Evolutionary conservation across 2,113 vertebrate species (phyloP), one percentile per base, ranked within the genome.

Genomic region (Nematolebias whitei): DNA sequence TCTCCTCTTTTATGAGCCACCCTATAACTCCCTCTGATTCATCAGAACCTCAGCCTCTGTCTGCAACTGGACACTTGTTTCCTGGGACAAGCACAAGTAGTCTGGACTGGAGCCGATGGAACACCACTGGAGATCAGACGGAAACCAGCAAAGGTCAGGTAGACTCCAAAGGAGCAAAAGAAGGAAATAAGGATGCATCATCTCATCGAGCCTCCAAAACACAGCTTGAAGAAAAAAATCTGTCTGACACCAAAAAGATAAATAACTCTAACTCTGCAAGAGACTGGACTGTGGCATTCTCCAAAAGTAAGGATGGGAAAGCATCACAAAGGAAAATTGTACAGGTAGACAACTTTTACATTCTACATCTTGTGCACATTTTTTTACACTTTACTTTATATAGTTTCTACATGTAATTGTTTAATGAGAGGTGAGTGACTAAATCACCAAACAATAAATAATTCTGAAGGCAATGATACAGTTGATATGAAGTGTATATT

Each of bases 141-240:
- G 84, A 89, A 24, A 88, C 52, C 60, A 70, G 53, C 70, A 85
- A 83, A 45, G 49, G 20, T 48, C 78, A 73, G 22, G 19, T 35
- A 13, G 85, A 89, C 38, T 61, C 71, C 45, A 85, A 87, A 53
- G 90, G 90, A 0, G 80, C 89, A 38, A 93, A 94, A 91, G 94
- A 94, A 56, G 89, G 95, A 47, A 96, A 94, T 87, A 96, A 94
- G 72, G 96, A 93, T 68, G 82, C 92, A 15, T 90, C 93, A 50
- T 89, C 94, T 15, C 89, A 92, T 38, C 92, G 93, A 2, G 91
- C 95, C 14, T 95, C 95, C 0, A 90, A 95, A 74, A 93, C 94
- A 0, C 88, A 95, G 73, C 92, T 91, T 0, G 95, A 96, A 50
- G 96, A 96, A 58, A 96, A 96, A 51, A 91, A 87, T 2, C 87